These are phyloP conservation scores for Dendrocopos noguchii DNA, from an alignment of 2,113 vertebrate species.

Conservation along the genomic window DNA sequence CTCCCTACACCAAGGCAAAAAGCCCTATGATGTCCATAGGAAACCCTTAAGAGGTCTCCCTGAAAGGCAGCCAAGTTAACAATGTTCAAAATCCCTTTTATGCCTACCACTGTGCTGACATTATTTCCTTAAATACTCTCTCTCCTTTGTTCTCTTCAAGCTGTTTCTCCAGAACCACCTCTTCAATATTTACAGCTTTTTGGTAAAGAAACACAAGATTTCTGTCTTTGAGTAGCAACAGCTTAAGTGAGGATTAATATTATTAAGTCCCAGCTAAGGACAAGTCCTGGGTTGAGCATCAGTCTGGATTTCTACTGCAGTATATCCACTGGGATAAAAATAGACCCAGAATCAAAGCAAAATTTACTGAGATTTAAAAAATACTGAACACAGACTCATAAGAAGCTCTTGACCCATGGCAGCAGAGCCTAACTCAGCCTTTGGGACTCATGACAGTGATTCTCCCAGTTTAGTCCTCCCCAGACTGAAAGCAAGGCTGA, in stretches of 20 bases:
- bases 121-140: conserved; percentile 7
- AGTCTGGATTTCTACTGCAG: background rate
- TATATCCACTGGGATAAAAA: background rate
- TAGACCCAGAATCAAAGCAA: background rate
- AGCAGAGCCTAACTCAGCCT: background rate
- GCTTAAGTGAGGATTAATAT: background rate
- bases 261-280: background rate
- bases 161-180: background rate
- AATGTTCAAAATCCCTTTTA: background rate
- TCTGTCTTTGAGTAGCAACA: background rate
- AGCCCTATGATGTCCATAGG: background rate
- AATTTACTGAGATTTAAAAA: background rate
- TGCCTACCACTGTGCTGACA: background rate
- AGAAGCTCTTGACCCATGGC: background rate
- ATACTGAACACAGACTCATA: background rate
- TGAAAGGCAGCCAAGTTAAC: background rate
- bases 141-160: background rate
- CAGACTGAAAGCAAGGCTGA: background rate
- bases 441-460: background rate
- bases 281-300: background rate
- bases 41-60: background rate
- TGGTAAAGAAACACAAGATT: background rate
- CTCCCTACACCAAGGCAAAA: background rate
- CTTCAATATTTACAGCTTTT: conserved; percentile 28
- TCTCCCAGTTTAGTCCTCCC: background rate